phyloP scores from a whole-genome alignment of 2,888 invertebrate species.

The Adineta ricciae region DNA sequence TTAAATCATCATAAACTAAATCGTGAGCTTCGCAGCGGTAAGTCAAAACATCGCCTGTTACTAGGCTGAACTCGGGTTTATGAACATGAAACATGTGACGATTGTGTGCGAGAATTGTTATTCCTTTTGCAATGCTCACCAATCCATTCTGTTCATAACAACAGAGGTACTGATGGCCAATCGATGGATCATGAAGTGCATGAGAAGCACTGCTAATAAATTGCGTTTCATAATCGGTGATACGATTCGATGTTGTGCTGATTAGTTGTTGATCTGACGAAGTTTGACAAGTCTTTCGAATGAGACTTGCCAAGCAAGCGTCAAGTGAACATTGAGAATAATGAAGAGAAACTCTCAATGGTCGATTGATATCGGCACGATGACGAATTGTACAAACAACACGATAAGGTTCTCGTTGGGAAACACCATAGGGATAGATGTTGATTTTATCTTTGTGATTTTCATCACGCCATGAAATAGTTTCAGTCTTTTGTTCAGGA shows the following conservation, averaged over 20 bases:
- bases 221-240: not conserved
- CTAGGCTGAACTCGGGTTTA: not conserved
- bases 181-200: not conserved
- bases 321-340: not conserved
- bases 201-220: not conserved
- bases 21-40: not conserved
- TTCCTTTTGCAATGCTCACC: not conserved
- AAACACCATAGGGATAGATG: conserved; percentile 2
- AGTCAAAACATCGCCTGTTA: not conserved
- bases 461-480: not conserved
- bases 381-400: not conserved
- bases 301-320: not conserved
- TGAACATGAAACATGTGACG: not conserved
- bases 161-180: not conserved
- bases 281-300: not conserved
- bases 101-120: not conserved
- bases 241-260: not conserved
- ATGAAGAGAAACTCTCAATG: not conserved
- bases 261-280: not conserved
- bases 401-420: not conserved
- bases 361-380: not conserved
- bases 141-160: not conserved
- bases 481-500: not conserved
- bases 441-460: not conserved
- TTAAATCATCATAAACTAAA: not conserved